These are phyloP conservation scores for Limnephilus rhombicus DNA, from an alignment of 2,888 invertebrate species.

Conservation along the genomic window DNA sequence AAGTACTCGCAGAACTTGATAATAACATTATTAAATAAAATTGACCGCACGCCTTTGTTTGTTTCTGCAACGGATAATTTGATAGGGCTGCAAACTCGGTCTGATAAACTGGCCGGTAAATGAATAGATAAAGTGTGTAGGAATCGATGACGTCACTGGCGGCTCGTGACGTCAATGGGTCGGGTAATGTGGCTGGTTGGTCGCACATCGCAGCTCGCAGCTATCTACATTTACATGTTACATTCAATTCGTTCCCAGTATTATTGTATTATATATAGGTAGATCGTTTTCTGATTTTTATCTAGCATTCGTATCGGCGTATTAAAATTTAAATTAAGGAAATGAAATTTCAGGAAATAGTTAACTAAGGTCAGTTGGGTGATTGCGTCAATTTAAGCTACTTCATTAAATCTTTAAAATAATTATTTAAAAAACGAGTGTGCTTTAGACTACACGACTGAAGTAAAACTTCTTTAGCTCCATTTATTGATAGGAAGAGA, in stretches of 20 bases:
- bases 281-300: background rate
- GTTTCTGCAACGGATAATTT: background rate
- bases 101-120: slow-evolving; percentile 32
- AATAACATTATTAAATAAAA: too few species aligned
- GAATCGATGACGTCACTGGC: slow-evolving; percentile 43
- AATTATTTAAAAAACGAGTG: too few species aligned
- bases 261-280: background rate
- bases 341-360: too few species aligned
- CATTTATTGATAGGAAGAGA: too few species aligned
- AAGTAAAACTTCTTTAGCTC: too few species aligned
- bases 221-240: background rate
- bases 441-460: too few species aligned
- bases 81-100: background rate
- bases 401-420: background rate
- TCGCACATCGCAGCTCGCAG: background rate
- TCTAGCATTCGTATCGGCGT: background rate
- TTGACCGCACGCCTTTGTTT: background rate
- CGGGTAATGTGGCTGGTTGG: background rate
- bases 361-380: too few species aligned
- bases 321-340: background rate
- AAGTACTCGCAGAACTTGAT: too few species aligned
- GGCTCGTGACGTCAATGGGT: slow-evolving; percentile 45
- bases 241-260: background rate
- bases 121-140: slow-evolving; percentile 32
- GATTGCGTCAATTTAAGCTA: background rate